Evolutionary conservation across 2,113 vertebrate species (phyloP).

Genomic region (Amphilophus citrinellus): DNA sequence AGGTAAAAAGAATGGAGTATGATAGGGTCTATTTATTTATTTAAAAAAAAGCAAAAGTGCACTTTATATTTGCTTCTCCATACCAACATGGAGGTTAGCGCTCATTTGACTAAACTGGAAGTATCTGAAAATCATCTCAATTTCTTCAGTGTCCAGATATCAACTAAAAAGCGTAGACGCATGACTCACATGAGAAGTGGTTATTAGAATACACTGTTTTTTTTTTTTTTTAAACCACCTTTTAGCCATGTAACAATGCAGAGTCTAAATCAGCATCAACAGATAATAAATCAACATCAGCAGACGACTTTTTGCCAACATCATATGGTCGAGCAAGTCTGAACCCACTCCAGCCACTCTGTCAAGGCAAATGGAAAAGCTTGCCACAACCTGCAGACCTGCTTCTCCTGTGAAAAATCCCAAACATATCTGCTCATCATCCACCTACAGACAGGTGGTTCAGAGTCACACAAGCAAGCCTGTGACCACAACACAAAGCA

Average conservation of each 20-base stretch:
- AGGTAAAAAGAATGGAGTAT: background rate
- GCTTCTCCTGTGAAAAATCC: background rate
- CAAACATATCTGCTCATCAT: background rate
- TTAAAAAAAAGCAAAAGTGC: background rate
- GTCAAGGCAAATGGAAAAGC: background rate
- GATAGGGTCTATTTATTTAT: background rate
- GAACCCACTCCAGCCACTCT: background rate
- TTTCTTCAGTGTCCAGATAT: background rate
- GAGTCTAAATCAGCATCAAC: background rate
- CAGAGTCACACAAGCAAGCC: background rate
- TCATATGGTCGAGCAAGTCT: background rate
- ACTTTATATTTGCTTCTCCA: no score
- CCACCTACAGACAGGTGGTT: background rate
- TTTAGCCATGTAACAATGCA: background rate
- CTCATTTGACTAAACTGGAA: background rate
- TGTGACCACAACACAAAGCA: background rate
- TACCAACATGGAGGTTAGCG: no score
- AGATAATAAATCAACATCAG: background rate
- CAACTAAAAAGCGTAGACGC: background rate
- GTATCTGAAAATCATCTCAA: background rate
- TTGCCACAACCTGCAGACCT: background rate
- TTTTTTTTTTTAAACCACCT: background rate
- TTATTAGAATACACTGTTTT: background rate
- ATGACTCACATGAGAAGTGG: background rate
- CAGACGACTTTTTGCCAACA: background rate